A percentile compares a stretch with the other conserved stretches of the same genome.
These are phyloP conservation scores for Panopea generosa DNA, from an alignment of 2,888 invertebrate species.

Conservation along the genomic window DNA sequence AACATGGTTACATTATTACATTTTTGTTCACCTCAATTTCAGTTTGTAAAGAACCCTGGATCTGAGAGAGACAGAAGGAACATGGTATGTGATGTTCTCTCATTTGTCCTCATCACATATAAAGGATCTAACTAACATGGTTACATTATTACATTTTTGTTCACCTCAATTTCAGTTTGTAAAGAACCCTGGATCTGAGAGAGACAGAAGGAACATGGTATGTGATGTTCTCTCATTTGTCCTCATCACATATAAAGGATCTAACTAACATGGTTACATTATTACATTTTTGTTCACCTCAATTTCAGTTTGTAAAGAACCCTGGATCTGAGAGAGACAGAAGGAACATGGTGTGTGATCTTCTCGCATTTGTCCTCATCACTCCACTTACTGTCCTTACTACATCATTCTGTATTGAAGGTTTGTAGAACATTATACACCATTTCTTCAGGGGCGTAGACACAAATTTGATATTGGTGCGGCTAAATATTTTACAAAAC, in stretches of 20 bases:
- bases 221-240: constrained; percentile 8
- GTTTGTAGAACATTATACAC: no score
- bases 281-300: constrained; percentile 31
- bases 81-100: constrained; percentile 87
- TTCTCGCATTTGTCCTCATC: constrained; percentile 87
- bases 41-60: constrained; percentile 87
- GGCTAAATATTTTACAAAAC: no score
- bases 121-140: no score
- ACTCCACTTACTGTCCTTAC: constrained; percentile 88
- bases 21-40: no score
- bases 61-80: constrained; percentile 85
- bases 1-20: no score
- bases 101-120: constrained; percentile 88
- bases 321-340: constrained; percentile 85
- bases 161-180: no score
- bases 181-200: no score
- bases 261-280: no score
- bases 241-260: constrained; percentile 87
- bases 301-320: constrained; percentile 87
- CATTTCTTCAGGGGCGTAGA: no score
- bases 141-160: no score
- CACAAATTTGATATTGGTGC: no score
- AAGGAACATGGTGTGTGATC: constrained; percentile 86
- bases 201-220: background rate
- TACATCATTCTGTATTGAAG: constrained; percentile 85